Conservation (phyloP, 2,797 vertebrate species). For the Takifugu ocellatus region DNA sequence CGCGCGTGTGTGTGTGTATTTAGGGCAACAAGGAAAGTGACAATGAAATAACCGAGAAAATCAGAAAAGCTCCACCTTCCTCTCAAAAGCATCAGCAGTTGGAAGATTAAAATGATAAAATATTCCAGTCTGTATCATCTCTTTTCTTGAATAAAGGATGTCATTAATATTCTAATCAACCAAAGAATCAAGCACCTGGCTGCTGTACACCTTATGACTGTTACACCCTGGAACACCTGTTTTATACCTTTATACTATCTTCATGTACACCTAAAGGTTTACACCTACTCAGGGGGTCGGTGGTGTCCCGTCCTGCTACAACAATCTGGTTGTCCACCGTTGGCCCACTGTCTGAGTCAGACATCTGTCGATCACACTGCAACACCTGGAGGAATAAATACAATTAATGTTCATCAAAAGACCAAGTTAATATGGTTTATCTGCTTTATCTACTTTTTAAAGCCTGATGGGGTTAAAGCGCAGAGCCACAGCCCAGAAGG, state of each 20-base stretch:
- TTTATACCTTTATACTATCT: too few relatives aligned
- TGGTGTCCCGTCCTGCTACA: constrained; percentile 40
- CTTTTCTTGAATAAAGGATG: too few relatives aligned
- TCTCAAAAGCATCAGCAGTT: not conserved
- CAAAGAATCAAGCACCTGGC: too few relatives aligned
- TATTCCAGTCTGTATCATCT: too few relatives aligned
- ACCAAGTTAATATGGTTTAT: not conserved
- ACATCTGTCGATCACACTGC: constrained; percentile 85
- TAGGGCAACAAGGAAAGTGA: not conserved
- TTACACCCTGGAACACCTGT: too few relatives aligned
- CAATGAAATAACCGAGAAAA: not conserved
- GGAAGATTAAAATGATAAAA: too few relatives aligned
- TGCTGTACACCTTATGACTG: too few relatives aligned
- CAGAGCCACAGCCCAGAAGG: constrained; percentile 29
- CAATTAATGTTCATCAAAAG: not conserved
- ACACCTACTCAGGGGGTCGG: constrained; percentile 64
- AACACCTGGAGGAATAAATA: constrained; percentile 72
- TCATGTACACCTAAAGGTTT: not conserved
- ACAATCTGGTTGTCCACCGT: constrained; percentile 70
- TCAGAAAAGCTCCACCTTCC: not conserved
- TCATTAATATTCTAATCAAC: too few relatives aligned
- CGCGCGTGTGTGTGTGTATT: not conserved
- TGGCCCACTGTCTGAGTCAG: constrained; percentile 87
- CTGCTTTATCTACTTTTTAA: constrained; percentile 4
- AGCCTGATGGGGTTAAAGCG: not conserved